These are phyloP conservation scores for Uropsilus gracilis DNA, from an alignment of 2,113 vertebrate genomes.

Conservation along the genomic window DNA sequence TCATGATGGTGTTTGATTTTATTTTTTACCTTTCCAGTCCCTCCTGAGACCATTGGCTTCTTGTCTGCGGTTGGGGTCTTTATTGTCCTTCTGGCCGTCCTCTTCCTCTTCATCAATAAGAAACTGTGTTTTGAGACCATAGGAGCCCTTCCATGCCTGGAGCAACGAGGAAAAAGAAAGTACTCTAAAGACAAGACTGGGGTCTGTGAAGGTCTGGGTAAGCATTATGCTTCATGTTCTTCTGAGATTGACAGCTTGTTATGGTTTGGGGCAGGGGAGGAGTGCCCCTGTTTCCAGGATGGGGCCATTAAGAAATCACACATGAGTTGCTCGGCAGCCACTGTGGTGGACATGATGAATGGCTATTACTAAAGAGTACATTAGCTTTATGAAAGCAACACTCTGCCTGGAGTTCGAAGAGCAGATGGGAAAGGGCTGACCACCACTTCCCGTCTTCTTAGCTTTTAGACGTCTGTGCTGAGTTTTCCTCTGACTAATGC, in stretches of 20 bases:
- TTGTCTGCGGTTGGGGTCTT: conserved; percentile 90
- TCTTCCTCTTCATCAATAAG: conserved; percentile 93
- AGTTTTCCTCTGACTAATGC: background rate
- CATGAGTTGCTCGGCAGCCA: background rate
- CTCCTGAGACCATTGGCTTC: conserved; percentile 88
- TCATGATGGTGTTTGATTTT: conserved; percentile 41
- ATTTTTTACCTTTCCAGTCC: conserved; percentile 84
- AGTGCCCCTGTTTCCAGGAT: background rate
- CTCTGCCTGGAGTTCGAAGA: conserved; percentile 19
- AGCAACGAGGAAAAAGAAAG: conserved; percentile 84
- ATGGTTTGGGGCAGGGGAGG: conserved; percentile 26
- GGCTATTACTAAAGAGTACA: background rate
- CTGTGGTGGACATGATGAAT: background rate
- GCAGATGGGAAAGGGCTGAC: background rate
- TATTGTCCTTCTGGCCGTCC: conserved; percentile 88
- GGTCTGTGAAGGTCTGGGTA: conserved; percentile 86
- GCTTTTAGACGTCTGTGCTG: conserved; percentile 13
- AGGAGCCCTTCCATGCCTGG: conserved; percentile 85
- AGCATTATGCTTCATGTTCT: conserved; percentile 70
- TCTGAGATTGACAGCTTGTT: background rate
- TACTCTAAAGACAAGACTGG: conserved; percentile 80
- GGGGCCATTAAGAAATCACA: conserved; percentile 43
- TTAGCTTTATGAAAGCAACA: conserved; percentile 9
- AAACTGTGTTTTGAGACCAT: conserved; percentile 91
- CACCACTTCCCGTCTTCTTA: background rate